Conservation (phyloP, 2,888 invertebrate species). For the Hirtodrosophila trivittata region DNA sequence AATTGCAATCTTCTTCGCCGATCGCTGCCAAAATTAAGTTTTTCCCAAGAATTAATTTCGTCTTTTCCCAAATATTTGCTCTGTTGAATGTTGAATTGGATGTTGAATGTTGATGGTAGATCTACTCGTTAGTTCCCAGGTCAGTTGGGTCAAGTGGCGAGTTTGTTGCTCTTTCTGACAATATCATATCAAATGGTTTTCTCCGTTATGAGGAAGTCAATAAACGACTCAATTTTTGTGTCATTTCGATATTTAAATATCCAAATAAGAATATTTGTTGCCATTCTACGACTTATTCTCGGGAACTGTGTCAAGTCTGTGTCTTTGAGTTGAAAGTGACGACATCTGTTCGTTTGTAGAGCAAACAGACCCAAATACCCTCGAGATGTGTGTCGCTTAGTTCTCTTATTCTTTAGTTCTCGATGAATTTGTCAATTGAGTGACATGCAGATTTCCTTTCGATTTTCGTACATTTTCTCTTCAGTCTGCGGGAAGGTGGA, state of each 20-base stretch:
- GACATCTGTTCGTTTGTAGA: slow-evolving; percentile 55
- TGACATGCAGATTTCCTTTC: slow-evolving; percentile 77
- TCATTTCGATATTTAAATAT: slow-evolving; percentile 65
- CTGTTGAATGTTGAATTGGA: slow-evolving; percentile 3
- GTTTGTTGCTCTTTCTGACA: slow-evolving; percentile 63
- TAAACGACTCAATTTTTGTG: slow-evolving; percentile 43
- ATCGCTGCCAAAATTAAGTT: slow-evolving; percentile 62
- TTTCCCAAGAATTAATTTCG: slow-evolving; percentile 48
- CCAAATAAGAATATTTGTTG: slow-evolving; percentile 35
- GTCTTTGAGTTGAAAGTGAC: slow-evolving; percentile 40
- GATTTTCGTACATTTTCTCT: slow-evolving; percentile 68
- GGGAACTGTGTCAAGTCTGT: slow-evolving; percentile 61
- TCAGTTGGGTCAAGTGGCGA: slow-evolving; percentile 28
- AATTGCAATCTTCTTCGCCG: slow-evolving; percentile 61
- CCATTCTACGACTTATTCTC: slow-evolving; percentile 41
- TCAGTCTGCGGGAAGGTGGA: slow-evolving; percentile 44
- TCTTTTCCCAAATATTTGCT: slow-evolving; percentile 22
- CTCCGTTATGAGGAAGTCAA: slow-evolving; percentile 61
- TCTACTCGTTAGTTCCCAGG: slow-evolving; percentile 20
- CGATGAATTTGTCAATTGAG: slow-evolving; percentile 55
- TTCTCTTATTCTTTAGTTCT: slow-evolving; percentile 39
- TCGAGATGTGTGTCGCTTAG: slow-evolving; percentile 44
- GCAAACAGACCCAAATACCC: slow-evolving; percentile 59
- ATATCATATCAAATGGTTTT: slow-evolving; percentile 38
- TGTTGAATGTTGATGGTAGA: slow-evolving; percentile 18